Percentiles rank a stretch among this genome's conserved stretches.
phyloP scores from a whole-genome alignment of 2,113 vertebrate genomes.

The Scytalopus superciliaris region DNA sequence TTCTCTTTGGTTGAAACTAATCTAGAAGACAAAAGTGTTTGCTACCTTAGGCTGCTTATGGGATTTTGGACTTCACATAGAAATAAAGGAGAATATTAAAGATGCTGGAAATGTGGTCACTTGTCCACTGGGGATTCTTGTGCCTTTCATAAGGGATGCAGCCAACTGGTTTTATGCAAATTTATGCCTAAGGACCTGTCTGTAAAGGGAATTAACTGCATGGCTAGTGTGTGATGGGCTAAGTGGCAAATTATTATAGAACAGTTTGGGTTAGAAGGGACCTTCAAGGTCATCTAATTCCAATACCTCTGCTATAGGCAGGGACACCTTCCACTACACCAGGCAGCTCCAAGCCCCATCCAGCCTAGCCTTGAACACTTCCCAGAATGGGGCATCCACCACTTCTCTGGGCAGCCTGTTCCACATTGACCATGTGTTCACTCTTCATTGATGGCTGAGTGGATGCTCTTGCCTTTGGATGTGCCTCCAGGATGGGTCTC shows the following conservation, averaged over 20 bases:
- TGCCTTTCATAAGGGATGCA: neutral
- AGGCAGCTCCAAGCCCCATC: neutral
- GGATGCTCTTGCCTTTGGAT: neutral
- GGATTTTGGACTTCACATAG: neutral
- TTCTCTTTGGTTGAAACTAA: neutral
- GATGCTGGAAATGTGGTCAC: neutral
- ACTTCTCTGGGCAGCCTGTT: neutral
- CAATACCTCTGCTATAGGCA: neutral
- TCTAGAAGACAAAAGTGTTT: neutral
- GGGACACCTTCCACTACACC: neutral
- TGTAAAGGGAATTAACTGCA: neutral
- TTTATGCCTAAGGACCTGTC: neutral
- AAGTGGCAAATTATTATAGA: too few relatives aligned
- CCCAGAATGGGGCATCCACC: neutral
- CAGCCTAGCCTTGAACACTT: neutral
- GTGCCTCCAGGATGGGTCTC: neutral
- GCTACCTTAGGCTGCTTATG: neutral
- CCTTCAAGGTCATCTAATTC: neutral
- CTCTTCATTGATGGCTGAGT: neutral
- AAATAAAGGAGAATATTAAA: neutral
- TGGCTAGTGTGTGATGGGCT: neutral
- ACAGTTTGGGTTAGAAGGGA: neutral
- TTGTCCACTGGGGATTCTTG: rapidly evolving
- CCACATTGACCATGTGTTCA: rapidly evolving
- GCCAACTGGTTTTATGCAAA: neutral